phyloP scores from a whole-genome alignment of 37 sponge, comb jelly and placozoan species.

The Cladorhizidae sp. region DNA sequence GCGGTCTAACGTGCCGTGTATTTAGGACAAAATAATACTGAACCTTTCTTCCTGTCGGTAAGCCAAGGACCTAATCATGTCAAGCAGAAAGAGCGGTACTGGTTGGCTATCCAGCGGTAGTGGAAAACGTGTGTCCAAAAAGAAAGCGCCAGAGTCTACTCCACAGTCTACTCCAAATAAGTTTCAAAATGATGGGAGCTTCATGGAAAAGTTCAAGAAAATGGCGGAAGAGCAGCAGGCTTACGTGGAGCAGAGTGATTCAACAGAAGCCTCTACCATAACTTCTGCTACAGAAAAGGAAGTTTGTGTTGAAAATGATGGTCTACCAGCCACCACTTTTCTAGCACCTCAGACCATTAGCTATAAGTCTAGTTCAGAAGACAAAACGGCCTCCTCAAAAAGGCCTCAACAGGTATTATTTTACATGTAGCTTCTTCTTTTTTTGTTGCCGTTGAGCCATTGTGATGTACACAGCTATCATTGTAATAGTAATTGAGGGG shows the following conservation, averaged over 20 bases:
- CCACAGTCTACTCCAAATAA: constrained; percentile 29
- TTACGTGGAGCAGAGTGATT: neutral
- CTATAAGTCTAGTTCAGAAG: constrained; percentile 1
- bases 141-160: neutral
- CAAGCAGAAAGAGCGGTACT: too few species aligned
- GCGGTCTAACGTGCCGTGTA: too few species aligned
- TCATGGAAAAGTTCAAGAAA: constrained; percentile 81
- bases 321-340: neutral
- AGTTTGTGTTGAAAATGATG: neutral
- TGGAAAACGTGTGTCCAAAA: neutral
- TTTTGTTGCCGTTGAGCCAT: too few species aligned
- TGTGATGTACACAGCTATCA: too few species aligned
- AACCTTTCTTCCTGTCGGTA: too few species aligned
- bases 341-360: neutral
- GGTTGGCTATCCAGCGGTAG: neutral
- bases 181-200: constrained; percentile 90
- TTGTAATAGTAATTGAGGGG: too few species aligned
- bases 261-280: neutral
- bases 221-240: constrained; percentile 58
- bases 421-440: too few species aligned
- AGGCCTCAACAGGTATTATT: constrained; percentile 23
- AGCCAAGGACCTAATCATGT: too few species aligned
- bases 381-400: neutral
- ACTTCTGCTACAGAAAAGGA: neutral
- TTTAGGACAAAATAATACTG: too few species aligned